A percentile compares a stretch with the other conserved stretches of the same genome.
phyloP scores from a whole-genome alignment of 2,797 vertebrate genomes.

The Lophotriccus pileatus region DNA sequence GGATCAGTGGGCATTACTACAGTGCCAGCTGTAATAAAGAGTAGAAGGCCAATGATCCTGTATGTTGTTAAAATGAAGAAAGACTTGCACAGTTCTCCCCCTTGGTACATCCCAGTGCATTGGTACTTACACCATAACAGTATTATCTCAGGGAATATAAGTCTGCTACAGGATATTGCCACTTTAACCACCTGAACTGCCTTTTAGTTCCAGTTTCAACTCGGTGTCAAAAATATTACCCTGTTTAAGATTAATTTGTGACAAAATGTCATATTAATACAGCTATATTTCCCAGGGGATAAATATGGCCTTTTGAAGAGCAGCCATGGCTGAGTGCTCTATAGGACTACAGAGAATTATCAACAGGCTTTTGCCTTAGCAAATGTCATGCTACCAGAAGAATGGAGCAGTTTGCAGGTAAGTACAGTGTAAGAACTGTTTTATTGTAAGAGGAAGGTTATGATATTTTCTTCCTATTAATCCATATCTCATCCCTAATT shows the following conservation, averaged over 20 bases:
- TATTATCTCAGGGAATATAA: constrained; percentile 51
- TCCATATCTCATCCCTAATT: constrained; percentile 71
- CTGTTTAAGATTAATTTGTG: constrained; percentile 64
- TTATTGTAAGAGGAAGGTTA: constrained; percentile 26
- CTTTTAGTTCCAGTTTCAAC: constrained; percentile 56
- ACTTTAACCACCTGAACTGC: constrained; percentile 55
- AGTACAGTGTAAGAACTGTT: not conserved
- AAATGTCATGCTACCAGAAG: constrained; percentile 58
- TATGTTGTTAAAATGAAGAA: constrained; percentile 49
- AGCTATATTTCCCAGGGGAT: constrained; percentile 62
- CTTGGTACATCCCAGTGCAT: not conserved
- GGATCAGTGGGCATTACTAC: not conserved
- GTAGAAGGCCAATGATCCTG: not conserved
- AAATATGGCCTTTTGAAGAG: constrained; percentile 64
- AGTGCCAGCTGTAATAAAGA: not conserved
- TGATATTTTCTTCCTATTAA: constrained; percentile 55
- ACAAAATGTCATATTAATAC: constrained; percentile 69
- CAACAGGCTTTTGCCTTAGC: constrained; percentile 36
- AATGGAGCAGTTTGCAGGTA: constrained; percentile 3
- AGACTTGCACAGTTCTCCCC: not conserved
- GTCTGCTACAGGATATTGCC: constrained; percentile 48
- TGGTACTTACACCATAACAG: constrained; percentile 45
- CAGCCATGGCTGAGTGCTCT: constrained; percentile 9
- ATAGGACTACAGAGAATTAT: constrained; percentile 66
- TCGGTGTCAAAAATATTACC: constrained; percentile 54